Base-by-base conservation (phyloP, 2,888 invertebrate genomes). In the Leptura quadrifasciata region DNA sequence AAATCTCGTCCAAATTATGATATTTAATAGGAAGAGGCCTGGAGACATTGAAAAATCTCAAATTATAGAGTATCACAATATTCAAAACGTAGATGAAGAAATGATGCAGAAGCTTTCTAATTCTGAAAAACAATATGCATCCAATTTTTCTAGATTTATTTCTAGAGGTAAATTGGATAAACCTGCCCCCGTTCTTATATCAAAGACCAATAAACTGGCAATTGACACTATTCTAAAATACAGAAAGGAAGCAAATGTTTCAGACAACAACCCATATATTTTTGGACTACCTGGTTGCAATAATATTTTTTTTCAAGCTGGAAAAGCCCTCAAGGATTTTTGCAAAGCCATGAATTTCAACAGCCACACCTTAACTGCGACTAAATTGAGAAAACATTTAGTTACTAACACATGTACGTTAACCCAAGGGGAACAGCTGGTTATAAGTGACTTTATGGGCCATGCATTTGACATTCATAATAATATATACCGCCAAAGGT, bases 101-200 rank as follows among this genome's bases (percentile, higher is more conserved):
- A 55, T 55, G 55, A 9, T 55, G 55, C 12, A 58, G 57, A 69
- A 57, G 15, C 35, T 57, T 24, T 24, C 57, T 27, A 69, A 27
- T 10, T 17, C 6, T 18, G 69, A 57, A 27, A 55, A 57, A 35
- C 6, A 8, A 15, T 57, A 57, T 57, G 69, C 69, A 27, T 55
- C 35, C 17, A 55, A 55, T 24, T 69, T 69, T 69, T 54, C 31
- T n/a, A 31, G 69, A 69, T 69, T 69, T 17, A 69, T 69, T 18
- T 57, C 69, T 18, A 69, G 69, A 57, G 57, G 69, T 27, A 69
- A 69, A 18, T 31, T 57, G 57, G 57, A 69, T 27, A 69, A 35
- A 57, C 69, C 69, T 27, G 69, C 69, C 17, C 69, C 69, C 15
- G 57, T 57, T 17, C 31, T 69, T 10, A 18, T 69, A n/a, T 69